A percentile compares a stretch with the other conserved stretches of the same genome.
Conservation (phyloP, 2,797 vertebrate species). For the Pangasius macronema region DNA sequence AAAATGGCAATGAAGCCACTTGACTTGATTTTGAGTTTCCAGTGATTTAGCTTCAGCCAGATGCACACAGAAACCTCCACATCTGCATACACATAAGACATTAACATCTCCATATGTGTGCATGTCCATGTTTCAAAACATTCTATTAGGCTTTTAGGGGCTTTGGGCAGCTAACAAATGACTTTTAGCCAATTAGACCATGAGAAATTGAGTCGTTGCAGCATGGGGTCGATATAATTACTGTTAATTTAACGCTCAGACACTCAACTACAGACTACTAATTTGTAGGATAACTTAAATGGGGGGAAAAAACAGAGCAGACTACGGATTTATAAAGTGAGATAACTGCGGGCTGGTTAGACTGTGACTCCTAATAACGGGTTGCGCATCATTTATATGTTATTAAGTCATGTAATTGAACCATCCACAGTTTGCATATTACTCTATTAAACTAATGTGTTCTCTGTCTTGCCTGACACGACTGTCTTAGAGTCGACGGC, state of each 20-base stretch:
- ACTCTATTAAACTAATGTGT: constrained; percentile 99
- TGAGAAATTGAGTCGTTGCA: constrained; percentile 97
- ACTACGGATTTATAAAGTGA: constrained; percentile 15
- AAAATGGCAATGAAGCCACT: too few species aligned
- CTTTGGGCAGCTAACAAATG: constrained; percentile 40
- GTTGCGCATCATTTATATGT: constrained; percentile 93
- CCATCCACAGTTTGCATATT: constrained; percentile 98
- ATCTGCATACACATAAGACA: constrained; percentile 31
- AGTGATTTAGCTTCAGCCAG: background rate
- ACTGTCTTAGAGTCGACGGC: constrained; percentile 86
- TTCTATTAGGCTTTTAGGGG: constrained; percentile 35
- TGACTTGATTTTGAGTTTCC: background rate
- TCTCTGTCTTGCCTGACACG: constrained; percentile 92
- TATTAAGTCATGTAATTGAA: constrained; percentile 98
- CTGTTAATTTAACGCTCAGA: constrained; percentile 98
- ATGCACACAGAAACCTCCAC: constrained; percentile 15
- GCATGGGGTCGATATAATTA: constrained; percentile 95
- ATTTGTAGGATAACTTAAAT: constrained; percentile 85
- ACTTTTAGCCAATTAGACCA: constrained; percentile 83
- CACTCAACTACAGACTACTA: constrained; percentile 85
- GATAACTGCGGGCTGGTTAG: constrained; percentile 70
- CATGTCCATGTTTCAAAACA: constrained; percentile 62
- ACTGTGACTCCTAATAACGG: constrained; percentile 88
- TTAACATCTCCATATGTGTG: constrained; percentile 42
- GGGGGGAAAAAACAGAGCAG: constrained; percentile 48